Base-by-base conservation (phyloP, 2,888 invertebrate genomes). In the Xylota sylvarum region DNA sequence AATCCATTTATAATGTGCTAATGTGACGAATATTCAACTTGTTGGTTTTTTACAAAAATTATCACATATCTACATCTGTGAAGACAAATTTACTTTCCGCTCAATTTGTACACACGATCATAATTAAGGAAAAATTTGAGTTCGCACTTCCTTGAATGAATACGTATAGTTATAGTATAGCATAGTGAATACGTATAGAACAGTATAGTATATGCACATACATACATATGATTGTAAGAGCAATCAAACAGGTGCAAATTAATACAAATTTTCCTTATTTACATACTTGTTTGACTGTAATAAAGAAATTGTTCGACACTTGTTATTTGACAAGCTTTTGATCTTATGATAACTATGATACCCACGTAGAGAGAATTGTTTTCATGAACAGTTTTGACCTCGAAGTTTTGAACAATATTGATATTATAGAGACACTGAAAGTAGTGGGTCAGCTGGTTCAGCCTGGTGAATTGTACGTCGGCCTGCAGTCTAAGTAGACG, bases 91-190 rank as follows among this genome's bases (percentile, higher is more conserved):
- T 7, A 48, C n/a, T 19, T 19, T 23, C 23, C 50, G 50, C 50
- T 27, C 23, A 5, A 52, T 27, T 27, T 52, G 50, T 50, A 23
- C 23, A 10, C 50, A 50, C 6, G 52, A 30, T 30, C 27, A 52
- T 52, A 52, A 55, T 55, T 32, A 55, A 7, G 30, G 30, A 55
- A 55, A 55, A 55, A 14, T 55, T 55, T 32, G 14, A n/a, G 2
- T 50, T 23, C 50, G 10, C 27, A 2, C 30, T n/a, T 52, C n/a
- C 14, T n/a, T 52, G 30, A 52, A n/a, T 52, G 30, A 30, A 27
- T 9, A 9, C n/a, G n/a, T n/a, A n/a, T n/a, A n/a, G n/a, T n/a
- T n/a, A n/a, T n/a, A n/a, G n/a, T n/a, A n/a, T n/a, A n/a, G n/a
- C n/a, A n/a, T n/a, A n/a, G n/a, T n/a, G n/a, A n/a, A n/a, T n/a